Base-by-base conservation (phyloP, 2,888 invertebrate genomes). In the Aphodius granarius region DNA sequence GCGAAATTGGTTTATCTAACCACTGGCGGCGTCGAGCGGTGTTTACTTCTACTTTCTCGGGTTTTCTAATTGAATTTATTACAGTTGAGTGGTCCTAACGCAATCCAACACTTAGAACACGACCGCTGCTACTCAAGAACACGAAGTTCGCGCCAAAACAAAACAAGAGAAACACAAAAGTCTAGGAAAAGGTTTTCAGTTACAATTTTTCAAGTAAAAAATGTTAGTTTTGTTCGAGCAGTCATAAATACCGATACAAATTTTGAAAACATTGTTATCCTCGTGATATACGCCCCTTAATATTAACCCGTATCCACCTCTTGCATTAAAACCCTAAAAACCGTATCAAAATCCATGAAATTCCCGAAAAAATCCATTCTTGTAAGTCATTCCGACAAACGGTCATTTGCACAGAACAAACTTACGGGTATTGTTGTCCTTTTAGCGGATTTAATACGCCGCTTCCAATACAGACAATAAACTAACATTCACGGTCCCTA, bases 401-500 rank as follows among this genome's bases (percentile, higher is more conserved):
- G 62, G 62, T 19, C 66, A 3, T 72, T 19, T 18, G 22, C 65
- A 43, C 66, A 65, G n/a, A 15, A 16, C 21, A 22, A 19, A 66
- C 68, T 66, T 73, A 19, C 16, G 19, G 71, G 73, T 62, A 76
- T 72, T 74, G 76, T 75, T 70, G 73, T 65, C 64, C 78, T 76
- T 76, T 78, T 77, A 79, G 78, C 79, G 66, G 74, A 78, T 77
- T 81, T 84, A 85, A 85, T 84, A 13, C 68, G 21, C 83, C 82
- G 79, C 79, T 83, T 83, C 84, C 85, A 82, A 85, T 82, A 86
- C 86, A 85, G 85, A 85, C 86, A 86, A 86, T 85, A 83, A 68
- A 83, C 83, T n/a, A 84, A 79, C 80, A 82, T 81, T 85, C 84
- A 81, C 81, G 82, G 85, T 85, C 43, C 86, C 43, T 43, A 9